Conservation (phyloP, 2,888 invertebrate species). For the Nemoura dubitans region DNA sequence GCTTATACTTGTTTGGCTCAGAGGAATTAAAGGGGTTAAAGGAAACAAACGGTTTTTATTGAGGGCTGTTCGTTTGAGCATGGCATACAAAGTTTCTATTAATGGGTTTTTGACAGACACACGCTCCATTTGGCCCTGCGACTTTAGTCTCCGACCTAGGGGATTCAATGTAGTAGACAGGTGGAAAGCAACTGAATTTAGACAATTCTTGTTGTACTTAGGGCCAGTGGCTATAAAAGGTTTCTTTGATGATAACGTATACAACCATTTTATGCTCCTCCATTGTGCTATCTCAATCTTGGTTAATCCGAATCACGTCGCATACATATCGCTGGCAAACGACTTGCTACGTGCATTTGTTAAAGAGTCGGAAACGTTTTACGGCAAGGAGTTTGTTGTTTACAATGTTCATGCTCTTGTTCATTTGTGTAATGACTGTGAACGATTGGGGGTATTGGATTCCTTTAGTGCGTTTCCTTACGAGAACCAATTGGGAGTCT, state of each 20-base stretch:
- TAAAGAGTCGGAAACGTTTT: slow-evolving; percentile 51
- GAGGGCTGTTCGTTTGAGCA: background rate
- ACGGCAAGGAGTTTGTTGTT: slow-evolving; percentile 52
- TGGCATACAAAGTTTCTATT: too few species aligned
- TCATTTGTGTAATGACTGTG: slow-evolving; percentile 52
- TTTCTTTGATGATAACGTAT: slow-evolving; percentile 47
- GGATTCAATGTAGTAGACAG: slow-evolving; percentile 52
- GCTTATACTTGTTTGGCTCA: slow-evolving; percentile 47
- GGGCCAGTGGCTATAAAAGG: slow-evolving; percentile 53
- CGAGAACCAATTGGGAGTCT: slow-evolving; percentile 52
- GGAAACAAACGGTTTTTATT: slow-evolving; percentile 28
- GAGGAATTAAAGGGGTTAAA: slow-evolving; percentile 42
- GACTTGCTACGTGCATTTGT: slow-evolving; percentile 53
- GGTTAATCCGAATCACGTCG: slow-evolving; percentile 50
- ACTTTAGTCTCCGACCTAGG: slow-evolving; percentile 54
- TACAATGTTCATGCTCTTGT: slow-evolving; percentile 54
- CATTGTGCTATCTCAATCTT: slow-evolving; percentile 51
- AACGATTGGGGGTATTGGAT: slow-evolving; percentile 51
- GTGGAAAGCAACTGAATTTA: slow-evolving; percentile 55
- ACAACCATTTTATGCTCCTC: slow-evolving; percentile 52
- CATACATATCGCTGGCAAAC: slow-evolving; percentile 51
- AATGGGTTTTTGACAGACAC: slow-evolving; percentile 37
- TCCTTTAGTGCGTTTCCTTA: slow-evolving; percentile 52
- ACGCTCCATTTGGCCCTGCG: slow-evolving; percentile 44
- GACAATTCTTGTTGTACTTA: slow-evolving; percentile 54